Conservation (phyloP, 2,888 invertebrate species). For the Piscicola geometra region DNA sequence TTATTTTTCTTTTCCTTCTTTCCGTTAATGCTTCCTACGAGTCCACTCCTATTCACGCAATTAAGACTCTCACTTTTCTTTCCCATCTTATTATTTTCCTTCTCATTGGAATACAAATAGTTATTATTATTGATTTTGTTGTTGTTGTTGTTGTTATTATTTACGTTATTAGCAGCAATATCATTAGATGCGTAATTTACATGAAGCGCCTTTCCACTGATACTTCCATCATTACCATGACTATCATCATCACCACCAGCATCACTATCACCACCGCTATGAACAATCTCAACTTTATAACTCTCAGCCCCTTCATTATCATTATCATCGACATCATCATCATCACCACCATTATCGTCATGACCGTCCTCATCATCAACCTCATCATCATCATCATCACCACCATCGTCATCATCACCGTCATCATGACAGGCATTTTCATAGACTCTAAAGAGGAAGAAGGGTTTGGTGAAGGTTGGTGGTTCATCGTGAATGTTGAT, state of each 20-base stretch:
- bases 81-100: not conserved
- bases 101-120: conserved; percentile 4
- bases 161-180: not conserved
- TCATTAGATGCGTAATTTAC: not conserved
- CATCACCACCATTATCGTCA: conserved; percentile 9
- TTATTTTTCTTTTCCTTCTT: not conserved
- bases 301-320: not conserved
- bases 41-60: not conserved
- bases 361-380: not conserved
- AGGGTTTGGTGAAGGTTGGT: conserved; percentile 36
- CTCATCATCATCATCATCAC: conserved; percentile 3
- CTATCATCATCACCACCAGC: not conserved
- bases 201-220: not conserved
- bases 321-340: conserved; percentile 14
- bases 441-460: conserved; percentile 7
- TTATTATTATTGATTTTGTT: not conserved
- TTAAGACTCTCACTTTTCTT: not conserved
- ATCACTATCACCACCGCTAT: conserved; percentile 3
- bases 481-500: conserved; percentile 38
- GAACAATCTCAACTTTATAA: not conserved
- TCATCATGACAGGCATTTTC: conserved; percentile 1
- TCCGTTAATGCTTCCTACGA: not conserved
- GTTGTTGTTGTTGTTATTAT: not conserved
- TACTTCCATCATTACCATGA: not conserved
- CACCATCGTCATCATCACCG: conserved; percentile 24